Evolutionary conservation across 1,140 invertebrate genomes (phyloP).

Genomic region (Zophobas atratus): DNA sequence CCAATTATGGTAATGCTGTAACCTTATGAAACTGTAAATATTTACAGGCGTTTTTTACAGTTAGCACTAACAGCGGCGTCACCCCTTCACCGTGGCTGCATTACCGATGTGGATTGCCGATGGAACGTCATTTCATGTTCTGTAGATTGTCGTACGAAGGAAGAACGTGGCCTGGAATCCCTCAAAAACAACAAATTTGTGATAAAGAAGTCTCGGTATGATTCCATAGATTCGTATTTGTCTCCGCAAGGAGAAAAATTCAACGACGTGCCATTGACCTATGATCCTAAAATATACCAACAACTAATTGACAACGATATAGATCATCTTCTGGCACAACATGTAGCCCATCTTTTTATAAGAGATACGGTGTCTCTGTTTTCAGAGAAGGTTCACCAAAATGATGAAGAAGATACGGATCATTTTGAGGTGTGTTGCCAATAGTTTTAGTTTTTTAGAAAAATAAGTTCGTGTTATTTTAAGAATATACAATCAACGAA

Average conservation of each 20-base stretch:
- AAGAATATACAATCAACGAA: constrained; percentile 99
- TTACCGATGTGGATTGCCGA: constrained; percentile 96
- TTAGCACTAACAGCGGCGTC: constrained; percentile 96
- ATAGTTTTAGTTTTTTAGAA: background rate
- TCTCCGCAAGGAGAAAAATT: constrained; percentile 90
- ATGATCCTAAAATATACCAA: constrained; percentile 88
- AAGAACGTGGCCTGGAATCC: constrained; percentile 90
- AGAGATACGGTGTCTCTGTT: constrained; percentile 97
- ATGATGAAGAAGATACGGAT: constrained; percentile 95
- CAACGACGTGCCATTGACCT: constrained; percentile 92
- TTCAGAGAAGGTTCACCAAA: constrained; percentile 95
- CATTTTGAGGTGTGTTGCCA: constrained; percentile 92
- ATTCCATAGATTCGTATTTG: constrained; percentile 97
- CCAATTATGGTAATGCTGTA: constrained; percentile 91
- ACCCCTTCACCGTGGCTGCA: constrained; percentile 92
- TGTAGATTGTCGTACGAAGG: constrained; percentile 95
- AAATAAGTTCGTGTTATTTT: constrained; percentile 58
- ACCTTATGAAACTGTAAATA: background rate
- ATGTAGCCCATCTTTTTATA: constrained; percentile 99
- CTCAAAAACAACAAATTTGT: constrained; percentile 84
- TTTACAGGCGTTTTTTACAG: constrained; percentile 68
- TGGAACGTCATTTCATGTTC: constrained; percentile 97
- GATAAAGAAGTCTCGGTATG: constrained; percentile 97
- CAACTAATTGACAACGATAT: constrained; percentile 90
- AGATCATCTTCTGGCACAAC: constrained; percentile 92